Conservation (phyloP, 2,888 invertebrate species). For the Eubasilissa splendida region DNA sequence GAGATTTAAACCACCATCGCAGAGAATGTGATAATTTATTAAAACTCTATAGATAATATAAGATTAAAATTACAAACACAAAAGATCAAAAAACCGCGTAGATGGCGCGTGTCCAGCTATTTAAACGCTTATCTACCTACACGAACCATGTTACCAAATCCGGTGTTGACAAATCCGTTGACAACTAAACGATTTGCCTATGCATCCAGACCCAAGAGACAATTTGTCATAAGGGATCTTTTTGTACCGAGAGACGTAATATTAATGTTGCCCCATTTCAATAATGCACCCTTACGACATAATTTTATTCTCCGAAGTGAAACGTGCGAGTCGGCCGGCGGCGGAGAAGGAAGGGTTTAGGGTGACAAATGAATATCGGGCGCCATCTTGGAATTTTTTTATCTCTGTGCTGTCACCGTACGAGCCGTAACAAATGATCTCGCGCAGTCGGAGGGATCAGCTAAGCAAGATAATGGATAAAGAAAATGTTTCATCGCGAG, state of each 20-base stretch:
- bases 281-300: neutral
- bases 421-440: conserved; percentile 44
- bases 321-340: neutral
- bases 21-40: no score
- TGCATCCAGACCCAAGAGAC: no score
- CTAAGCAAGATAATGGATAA: conserved; percentile 27
- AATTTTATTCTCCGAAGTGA: neutral
- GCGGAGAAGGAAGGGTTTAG: neutral
- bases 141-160: no score
- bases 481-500: conserved; percentile 29
- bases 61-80: no score
- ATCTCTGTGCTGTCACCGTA: conserved; percentile 33
- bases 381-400: conserved; percentile 42
- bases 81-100: no score
- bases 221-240: no score
- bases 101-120: no score
- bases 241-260: neutral
- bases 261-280: neutral
- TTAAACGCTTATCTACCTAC: no score
- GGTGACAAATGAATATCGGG: conserved; percentile 41
- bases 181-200: no score
- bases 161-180: no score
- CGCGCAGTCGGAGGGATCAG: conserved; percentile 30
- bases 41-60: no score
- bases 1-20: no score